Base-by-base conservation (phyloP, 2,113 vertebrate genomes). In the Cervus canadensis region DNA sequence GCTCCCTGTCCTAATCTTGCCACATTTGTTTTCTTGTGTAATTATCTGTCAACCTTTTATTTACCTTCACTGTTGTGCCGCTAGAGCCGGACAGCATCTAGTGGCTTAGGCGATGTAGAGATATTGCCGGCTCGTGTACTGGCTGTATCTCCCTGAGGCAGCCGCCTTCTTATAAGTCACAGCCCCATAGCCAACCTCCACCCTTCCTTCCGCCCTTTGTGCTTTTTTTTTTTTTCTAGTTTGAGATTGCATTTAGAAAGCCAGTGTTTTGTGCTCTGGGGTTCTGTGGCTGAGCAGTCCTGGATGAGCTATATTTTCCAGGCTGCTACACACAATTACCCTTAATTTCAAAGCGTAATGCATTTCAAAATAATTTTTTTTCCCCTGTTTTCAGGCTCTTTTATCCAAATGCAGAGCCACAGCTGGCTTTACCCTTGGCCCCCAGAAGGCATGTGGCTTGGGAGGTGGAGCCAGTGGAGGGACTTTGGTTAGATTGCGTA, bases 191-290 rank as follows among this genome's bases (percentile, higher is more conserved):
- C 90, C 45, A 4, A 82, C 64, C 94, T 94, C 97, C 94, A 15
- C 97, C 94, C 98, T 97, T 98, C 95, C 97, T 98, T 97, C 98
- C 94, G 74, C 96, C 76, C 93, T 98, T 97, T 97, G 97, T 98
- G 92, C 50, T 45, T 88, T 67, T 89, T 94, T 92, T 83, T 83
- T 91, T 96, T 79, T 87, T 71, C 36, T 1, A 45, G 83, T 93
- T 96, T 76, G 43, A 76, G 85, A 43, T 88, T 76, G 88, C 85
- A 21, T 82, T 90, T 40, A 50, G 74, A 82, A 71, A n/a, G 33
- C 85, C 54, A 52, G 91, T 50, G 45, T 78, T 82, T 57, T 82
- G 76, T 94, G 88, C 81, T 82, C 6, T 91, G 91, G 64, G 79
- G 23, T 91, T 94, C 94, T 62, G 92, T 92, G 92, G 57, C 94